Percentiles rank a stretch among this genome's conserved stretches.
phyloP scores from a whole-genome alignment of 1,140 invertebrate species.

The Pseudoatta argentina region DNA sequence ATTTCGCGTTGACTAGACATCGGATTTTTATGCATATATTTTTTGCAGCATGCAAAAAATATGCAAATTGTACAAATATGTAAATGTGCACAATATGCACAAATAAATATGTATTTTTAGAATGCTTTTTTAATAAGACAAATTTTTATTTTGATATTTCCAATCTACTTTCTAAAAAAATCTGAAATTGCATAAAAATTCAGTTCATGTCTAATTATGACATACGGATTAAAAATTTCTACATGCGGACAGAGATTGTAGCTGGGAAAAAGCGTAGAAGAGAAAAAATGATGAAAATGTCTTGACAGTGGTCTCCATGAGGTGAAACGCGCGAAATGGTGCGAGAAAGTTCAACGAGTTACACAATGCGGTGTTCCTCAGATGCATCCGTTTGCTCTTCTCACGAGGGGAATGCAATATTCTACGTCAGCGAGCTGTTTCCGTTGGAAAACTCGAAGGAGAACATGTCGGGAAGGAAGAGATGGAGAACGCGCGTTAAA shows the following conservation, averaged over 20 bases:
- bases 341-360: neutral
- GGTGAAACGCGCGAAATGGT: neutral
- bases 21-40: no score
- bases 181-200: no score
- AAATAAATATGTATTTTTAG: no score
- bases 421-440: neutral
- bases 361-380: neutral
- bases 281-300: neutral
- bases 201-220: no score
- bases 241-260: neutral
- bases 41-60: no score
- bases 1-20: no score
- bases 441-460: slow-evolving; percentile 5
- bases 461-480: neutral
- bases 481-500: neutral
- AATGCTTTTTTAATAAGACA: no score
- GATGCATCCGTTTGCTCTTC: neutral
- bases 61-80: no score
- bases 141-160: no score
- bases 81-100: no score
- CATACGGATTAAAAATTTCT: neutral
- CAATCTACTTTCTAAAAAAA: no score
- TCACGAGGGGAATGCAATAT: slow-evolving; percentile 24
- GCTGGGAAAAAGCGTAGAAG: neutral
- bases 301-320: neutral